These are phyloP conservation scores for Magallana angulata DNA, from an alignment of 1,140 invertebrate genomes.

Conservation along the genomic window DNA sequence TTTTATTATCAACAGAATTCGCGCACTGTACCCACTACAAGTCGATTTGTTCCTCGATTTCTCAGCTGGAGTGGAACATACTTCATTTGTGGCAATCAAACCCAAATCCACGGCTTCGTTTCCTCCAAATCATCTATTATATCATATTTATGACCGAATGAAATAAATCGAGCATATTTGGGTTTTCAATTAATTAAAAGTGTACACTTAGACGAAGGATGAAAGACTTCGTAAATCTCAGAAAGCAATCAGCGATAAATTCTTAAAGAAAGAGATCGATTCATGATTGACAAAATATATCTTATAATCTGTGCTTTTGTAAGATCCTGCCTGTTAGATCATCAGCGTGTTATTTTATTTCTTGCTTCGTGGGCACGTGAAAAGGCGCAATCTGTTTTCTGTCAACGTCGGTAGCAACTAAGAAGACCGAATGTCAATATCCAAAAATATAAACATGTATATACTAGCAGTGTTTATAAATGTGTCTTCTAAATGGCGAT, in stretches of 20 bases:
- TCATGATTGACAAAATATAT: slow-evolving; percentile 10
- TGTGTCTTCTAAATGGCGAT: too few relatives aligned
- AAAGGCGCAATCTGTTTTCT: not conserved
- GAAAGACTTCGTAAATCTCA: not conserved
- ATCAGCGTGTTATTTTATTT: slow-evolving; percentile 20
- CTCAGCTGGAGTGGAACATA: not conserved
- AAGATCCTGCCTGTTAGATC: not conserved
- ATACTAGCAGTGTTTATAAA: too few relatives aligned
- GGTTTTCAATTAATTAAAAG: not conserved
- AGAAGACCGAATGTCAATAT: not conserved
- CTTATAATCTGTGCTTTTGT: slow-evolving; percentile 11
- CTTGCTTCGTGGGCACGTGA: not conserved
- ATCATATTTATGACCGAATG: not conserved
- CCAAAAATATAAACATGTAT: too few relatives aligned
- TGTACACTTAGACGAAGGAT: not conserved
- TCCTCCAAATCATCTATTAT: too few relatives aligned
- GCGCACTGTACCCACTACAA: too few relatives aligned
- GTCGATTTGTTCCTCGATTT: too few relatives aligned
- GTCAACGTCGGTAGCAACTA: not conserved
- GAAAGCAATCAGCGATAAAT: not conserved
- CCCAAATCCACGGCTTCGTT: not conserved
- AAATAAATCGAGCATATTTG: not conserved
- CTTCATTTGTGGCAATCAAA: slow-evolving; percentile 12
- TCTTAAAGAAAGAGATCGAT: not conserved
- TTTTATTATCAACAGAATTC: too few relatives aligned